These are phyloP conservation scores for Anableps anableps DNA, from an alignment of 2,797 vertebrate genomes.

Conservation along the genomic window DNA sequence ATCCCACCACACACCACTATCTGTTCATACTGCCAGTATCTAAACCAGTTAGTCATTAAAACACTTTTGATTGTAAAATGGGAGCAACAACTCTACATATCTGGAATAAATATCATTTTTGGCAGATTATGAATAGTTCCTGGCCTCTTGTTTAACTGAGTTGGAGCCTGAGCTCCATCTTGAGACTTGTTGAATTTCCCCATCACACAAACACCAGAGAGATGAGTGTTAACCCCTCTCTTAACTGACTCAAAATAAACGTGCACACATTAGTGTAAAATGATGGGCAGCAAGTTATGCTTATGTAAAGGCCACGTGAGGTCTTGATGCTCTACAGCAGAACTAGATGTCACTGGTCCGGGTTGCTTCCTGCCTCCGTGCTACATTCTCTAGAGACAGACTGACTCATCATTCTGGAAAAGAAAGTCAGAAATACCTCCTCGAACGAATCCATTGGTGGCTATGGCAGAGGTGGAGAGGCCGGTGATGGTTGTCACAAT, in stretches of 20 bases:
- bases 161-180: conserved; percentile 15
- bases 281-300: background rate
- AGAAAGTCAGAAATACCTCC: conserved; percentile 85
- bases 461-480: conserved; percentile 96
- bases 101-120: background rate
- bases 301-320: conserved; percentile 28
- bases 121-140: too few relatives aligned
- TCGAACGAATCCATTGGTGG: conserved; percentile 98
- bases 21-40: background rate
- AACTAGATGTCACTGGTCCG: background rate
- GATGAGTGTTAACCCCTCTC: conserved; percentile 13
- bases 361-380: background rate
- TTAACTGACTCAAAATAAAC: conserved; percentile 6
- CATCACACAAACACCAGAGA: conserved; percentile 23
- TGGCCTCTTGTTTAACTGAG: background rate
- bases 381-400: background rate
- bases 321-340: background rate
- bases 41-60: background rate
- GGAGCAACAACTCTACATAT: background rate
- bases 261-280: conserved; percentile 11
- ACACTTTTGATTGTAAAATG: background rate
- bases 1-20: background rate
- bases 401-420: background rate
- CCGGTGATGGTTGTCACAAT: conserved; percentile 98
- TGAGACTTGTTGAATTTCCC: conserved; percentile 45